These are phyloP conservation scores for Andrena trimmerana DNA, from an alignment of 2,888 invertebrate genomes.

Conservation along the genomic window DNA sequence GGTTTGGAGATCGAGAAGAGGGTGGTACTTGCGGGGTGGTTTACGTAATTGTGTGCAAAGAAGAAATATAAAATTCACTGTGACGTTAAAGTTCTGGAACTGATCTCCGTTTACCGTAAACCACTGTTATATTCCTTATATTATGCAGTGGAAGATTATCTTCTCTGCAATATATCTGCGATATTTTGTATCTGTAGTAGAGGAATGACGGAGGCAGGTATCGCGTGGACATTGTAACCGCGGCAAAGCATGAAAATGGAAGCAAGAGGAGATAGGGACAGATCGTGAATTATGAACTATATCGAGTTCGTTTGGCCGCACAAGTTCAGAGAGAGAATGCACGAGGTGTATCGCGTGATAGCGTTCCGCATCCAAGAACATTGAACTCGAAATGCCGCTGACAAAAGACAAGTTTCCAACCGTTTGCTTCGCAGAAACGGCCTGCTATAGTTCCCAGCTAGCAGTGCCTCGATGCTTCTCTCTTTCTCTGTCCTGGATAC, in stretches of 20 bases:
- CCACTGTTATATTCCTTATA: too few species aligned
- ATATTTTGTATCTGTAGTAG: too few species aligned
- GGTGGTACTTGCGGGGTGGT: too few species aligned
- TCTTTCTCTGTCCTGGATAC: constrained; percentile 5
- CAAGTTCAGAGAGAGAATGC: constrained; percentile 17
- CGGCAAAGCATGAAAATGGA: background rate
- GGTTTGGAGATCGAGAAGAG: too few species aligned
- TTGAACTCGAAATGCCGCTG: constrained; percentile 82
- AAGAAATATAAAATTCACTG: too few species aligned
- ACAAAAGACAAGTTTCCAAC: constrained; percentile 66
- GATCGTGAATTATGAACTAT: constrained; percentile 24
- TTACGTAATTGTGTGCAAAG: too few species aligned
- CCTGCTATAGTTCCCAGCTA: constrained; percentile 15
- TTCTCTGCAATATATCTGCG: too few species aligned
- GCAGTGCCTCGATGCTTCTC: constrained; percentile 12
- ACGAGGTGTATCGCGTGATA: constrained; percentile 58
- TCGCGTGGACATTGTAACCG: background rate
- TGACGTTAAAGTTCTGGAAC: too few species aligned
- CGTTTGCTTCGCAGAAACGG: constrained; percentile 27
- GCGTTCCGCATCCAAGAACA: constrained; percentile 80
- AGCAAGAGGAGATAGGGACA: constrained; percentile 1
- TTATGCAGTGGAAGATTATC: too few species aligned
- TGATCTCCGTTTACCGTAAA: too few species aligned
- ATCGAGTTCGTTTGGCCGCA: constrained; percentile 33
- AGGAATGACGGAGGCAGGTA: background rate